Evolutionary conservation across 1,140 invertebrate species (phyloP).

Genomic region (Tetramorium alpestre): DNA sequence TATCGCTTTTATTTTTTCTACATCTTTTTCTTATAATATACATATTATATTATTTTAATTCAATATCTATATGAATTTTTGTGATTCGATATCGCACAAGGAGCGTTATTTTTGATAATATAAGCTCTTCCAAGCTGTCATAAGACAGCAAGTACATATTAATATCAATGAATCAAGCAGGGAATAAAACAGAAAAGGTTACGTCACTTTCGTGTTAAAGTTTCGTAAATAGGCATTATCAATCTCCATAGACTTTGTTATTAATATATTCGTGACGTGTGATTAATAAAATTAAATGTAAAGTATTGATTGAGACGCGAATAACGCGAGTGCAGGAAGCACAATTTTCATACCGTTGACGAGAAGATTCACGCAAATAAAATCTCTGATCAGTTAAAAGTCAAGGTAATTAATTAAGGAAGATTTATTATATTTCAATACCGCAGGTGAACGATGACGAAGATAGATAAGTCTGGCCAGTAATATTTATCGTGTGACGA

Average conservation of each 20-base stretch:
- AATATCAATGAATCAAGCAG: conserved; percentile 8
- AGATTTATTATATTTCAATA: background rate
- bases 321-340: background rate
- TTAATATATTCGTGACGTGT: conserved; percentile 20
- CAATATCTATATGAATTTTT: background rate
- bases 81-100: background rate
- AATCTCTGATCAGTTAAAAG: conserved; percentile 20
- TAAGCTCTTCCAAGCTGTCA: conserved; percentile 35
- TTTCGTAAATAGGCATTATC: conserved; percentile 13
- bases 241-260: conserved; percentile 19
- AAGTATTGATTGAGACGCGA: background rate
- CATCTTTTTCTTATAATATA: background rate
- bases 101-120: conserved; percentile 19
- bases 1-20: conserved; percentile 11
- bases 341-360: conserved; percentile 63
- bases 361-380: conserved; percentile 6
- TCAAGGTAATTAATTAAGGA: conserved; percentile 35
- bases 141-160: conserved; percentile 10
- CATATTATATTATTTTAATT: conserved; percentile 13
- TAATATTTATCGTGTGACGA: background rate
- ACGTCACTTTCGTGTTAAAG: conserved; percentile 27
- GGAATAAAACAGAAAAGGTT: conserved; percentile 5
- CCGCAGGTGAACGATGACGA: conserved; percentile 13
- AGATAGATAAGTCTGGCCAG: background rate
- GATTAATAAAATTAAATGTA: background rate